These are phyloP conservation scores for Epistrophe grossulariae DNA, from an alignment of 2,888 invertebrate species.

Conservation along the genomic window DNA sequence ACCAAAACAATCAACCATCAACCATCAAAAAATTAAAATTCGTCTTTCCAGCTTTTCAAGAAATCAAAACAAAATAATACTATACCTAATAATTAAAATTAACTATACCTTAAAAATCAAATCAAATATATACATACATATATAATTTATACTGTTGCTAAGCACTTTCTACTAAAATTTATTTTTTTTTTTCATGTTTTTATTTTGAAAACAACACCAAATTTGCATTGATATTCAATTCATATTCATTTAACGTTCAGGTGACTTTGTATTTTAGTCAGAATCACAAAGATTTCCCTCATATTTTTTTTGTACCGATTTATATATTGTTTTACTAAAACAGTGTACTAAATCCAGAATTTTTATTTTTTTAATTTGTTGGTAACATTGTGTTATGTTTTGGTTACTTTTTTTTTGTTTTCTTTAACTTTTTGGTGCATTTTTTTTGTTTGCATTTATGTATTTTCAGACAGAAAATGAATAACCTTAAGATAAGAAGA, in stretches of 20 bases:
- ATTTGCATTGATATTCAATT: slow-evolving; percentile 68
- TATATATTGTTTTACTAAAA: not conserved
- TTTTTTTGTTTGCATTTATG: not conserved
- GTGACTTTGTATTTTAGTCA: slow-evolving; percentile 20
- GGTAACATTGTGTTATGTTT: not conserved
- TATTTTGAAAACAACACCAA: slow-evolving; percentile 54
- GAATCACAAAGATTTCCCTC: slow-evolving; percentile 37
- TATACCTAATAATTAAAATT: slow-evolving; percentile 24
- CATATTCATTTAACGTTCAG: slow-evolving; percentile 62
- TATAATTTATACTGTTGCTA: slow-evolving; percentile 51
- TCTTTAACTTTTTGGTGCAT: not conserved
- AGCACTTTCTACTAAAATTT: slow-evolving; percentile 52
- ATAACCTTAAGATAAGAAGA: slow-evolving; percentile 40
- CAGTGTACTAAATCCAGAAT: slow-evolving; percentile 14
- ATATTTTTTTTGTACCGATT: slow-evolving; percentile 17
- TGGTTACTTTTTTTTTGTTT: not conserved
- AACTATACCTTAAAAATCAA: slow-evolving; percentile 14
- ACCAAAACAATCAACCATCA: not conserved
- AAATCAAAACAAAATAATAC: slow-evolving; percentile 13
- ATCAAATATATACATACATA: not conserved
- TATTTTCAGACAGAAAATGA: not conserved
- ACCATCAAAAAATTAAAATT: not conserved
- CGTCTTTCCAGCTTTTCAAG: not conserved
- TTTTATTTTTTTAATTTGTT: not conserved
- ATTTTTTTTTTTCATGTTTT: slow-evolving; percentile 6